Base-by-base conservation (phyloP, 2,888 invertebrate species). In the Amblyteles armatorius region DNA sequence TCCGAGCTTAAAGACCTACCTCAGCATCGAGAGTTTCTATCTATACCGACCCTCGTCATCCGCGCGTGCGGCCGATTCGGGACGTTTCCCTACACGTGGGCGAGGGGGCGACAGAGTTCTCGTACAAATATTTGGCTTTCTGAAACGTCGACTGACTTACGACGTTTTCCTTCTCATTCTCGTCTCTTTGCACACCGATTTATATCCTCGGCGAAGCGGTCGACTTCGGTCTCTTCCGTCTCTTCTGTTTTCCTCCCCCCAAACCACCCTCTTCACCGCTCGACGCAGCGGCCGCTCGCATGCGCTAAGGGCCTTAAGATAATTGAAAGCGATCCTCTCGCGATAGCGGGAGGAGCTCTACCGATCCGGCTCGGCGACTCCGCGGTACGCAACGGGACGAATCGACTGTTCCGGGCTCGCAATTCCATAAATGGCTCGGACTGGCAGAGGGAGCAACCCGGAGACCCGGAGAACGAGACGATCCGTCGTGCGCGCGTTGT, bases 371-470 rank as follows among this genome's bases (percentile, higher is more conserved):
- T 44, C 44, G 13, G 44, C 83, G 78, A 86, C 73, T 74, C 67
- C 69, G 82, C 80, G 68, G 82, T 82, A 67, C 57, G 44, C 33
- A 76, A 65, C 40, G 48, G 74, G 80, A 86, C 87, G 88, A 87
- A 86, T 86, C 88, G 85, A 78, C 76, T 88, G 87, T 88, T 87
- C 89, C 85, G 87, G 86, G 79, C 44, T 44, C 86, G 82, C 83
- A 91, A 90, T 89, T 88, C 91, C 91, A 89, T 91, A 91, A 88
- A 87, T 86, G 87, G 87, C 65, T 79, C 74, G 86, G 52, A 55
- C 79, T 55, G 44, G 82, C 72, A 76, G 89, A 88, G 89, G 90
- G 86, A 90, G 82, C 88, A 87, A 84, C 83, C 63, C 33, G 81
- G 40, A 33, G 22, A 16, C 4, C 33, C 60, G 29, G 60, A 29